Percentiles rank a stretch among this genome's conserved stretches.
Conservation (phyloP, 2,797 vertebrate species). For the Tinamus major region DNA sequence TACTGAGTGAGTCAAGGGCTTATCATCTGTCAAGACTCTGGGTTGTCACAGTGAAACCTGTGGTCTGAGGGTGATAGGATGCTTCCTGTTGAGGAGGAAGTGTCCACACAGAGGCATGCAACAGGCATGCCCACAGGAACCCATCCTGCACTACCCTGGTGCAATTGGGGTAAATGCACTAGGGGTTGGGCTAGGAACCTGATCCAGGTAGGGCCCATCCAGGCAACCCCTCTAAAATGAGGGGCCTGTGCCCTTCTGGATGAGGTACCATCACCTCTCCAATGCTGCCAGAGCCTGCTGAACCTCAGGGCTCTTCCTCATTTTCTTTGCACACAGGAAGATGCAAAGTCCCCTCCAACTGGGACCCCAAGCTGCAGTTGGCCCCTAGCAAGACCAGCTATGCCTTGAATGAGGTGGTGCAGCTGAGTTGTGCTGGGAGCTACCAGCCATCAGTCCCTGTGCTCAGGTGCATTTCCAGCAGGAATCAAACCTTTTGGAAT, state of each 20-base stretch:
- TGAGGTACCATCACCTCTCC: background rate
- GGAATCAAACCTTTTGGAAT: background rate
- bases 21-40: background rate
- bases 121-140: background rate
- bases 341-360: background rate
- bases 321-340: background rate
- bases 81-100: background rate
- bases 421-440: background rate
- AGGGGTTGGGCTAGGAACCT: background rate
- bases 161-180: background rate
- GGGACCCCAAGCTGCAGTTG: background rate
- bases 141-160: background rate
- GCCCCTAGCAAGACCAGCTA: background rate
- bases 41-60: background rate
- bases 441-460: background rate
- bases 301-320: background rate
- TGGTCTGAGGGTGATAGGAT: background rate
- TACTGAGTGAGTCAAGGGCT: too few species aligned
- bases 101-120: background rate
- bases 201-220: background rate
- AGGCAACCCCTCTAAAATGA: background rate
- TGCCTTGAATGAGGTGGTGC: background rate
- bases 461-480: background rate
- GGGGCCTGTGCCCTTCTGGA: background rate
- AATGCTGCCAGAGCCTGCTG: background rate